Evolutionary conservation across 2,113 vertebrate species (phyloP), one percentile per base, ranked within the genome.

Genomic region (Pyxicephalus adspersus): DNA sequence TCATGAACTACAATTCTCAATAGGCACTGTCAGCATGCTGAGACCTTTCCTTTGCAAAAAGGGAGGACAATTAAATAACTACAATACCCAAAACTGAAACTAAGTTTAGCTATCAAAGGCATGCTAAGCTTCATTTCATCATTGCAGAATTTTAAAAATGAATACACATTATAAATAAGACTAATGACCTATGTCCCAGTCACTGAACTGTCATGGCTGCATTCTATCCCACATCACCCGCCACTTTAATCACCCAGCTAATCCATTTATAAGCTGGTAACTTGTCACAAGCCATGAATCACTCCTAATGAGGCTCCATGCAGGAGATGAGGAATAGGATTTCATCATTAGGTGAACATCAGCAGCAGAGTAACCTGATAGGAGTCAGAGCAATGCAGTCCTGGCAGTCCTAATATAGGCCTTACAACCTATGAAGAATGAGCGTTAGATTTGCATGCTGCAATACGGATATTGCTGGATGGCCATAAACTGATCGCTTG

Each of bases 251-350:
- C 55, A 55, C 2, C n/a, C 51, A 15, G 57, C 4, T 72, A 71
- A 54, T 71, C 50, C 26, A 7, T 6, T 18, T 26, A 18, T 29
- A 26, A 71, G 2, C 22, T 28, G 2, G 28, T 13, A 45, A 45
- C 38, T 13, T 71, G 50, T 71, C 25, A 20, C 51, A 72, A 17
- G 7, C 26, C 25, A 6, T 13, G 68, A 26, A 23, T 54, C 45
- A 2, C 6, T 52, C 15, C 17, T 25, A 70, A 52, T 70, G 51
- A 55, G 68, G 28, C 25, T 55, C 23, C 25, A 50, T 51, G 66
- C 38, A 72, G 28, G 54, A 22, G 52, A 72, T 72, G 68, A 57
- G 34, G 23, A 73, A 73, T 15, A 73, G n/a, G 52, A 73, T 52
- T 7, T 31, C 18, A 31, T 55, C 26, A 72, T 72, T n/a, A 45